Evolutionary conservation across 2,113 vertebrate genomes (phyloP).

Genomic region (Varanus salvator): DNA sequence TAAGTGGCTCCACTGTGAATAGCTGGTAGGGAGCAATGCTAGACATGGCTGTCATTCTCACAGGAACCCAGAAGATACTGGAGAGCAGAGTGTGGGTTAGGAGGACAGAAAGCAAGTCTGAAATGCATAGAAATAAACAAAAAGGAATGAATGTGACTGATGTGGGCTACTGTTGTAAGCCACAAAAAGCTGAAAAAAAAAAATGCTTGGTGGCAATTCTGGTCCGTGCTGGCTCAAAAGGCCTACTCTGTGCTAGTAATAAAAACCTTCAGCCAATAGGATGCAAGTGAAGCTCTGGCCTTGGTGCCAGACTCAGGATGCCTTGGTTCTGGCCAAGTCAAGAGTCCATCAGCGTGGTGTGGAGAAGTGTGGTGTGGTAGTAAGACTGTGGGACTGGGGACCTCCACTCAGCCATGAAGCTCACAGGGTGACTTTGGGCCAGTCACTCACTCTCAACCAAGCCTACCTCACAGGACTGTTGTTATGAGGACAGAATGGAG

Average conservation of each 20-base stretch:
- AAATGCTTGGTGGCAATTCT: no score
- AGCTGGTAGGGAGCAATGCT: constrained; percentile 21
- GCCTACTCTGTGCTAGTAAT: background rate
- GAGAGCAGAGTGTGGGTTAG: constrained; percentile 38
- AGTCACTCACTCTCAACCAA: background rate
- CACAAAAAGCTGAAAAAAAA: background rate
- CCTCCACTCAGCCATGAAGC: background rate
- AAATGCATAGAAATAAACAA: background rate
- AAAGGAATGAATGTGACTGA: background rate
- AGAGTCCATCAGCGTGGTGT: no score
- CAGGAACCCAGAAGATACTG: constrained; percentile 24
- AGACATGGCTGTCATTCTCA: constrained; percentile 30
- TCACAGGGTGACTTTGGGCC: background rate
- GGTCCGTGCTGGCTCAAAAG: background rate
- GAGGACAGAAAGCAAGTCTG: constrained; percentile 46
- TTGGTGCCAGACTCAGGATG: background rate
- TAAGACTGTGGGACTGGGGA: no score
- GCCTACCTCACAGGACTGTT: background rate
- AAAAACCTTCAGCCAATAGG: background rate
- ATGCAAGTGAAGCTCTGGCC: background rate
- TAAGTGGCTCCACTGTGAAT: constrained; percentile 37
- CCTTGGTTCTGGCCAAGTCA: background rate
- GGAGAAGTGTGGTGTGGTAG: no score
- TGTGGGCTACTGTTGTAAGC: background rate
- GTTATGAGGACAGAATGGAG: no score